Evolutionary conservation across 2,113 vertebrate species (phyloP), one percentile per base, ranked within the genome.

Genomic region (Willisornis vidua): DNA sequence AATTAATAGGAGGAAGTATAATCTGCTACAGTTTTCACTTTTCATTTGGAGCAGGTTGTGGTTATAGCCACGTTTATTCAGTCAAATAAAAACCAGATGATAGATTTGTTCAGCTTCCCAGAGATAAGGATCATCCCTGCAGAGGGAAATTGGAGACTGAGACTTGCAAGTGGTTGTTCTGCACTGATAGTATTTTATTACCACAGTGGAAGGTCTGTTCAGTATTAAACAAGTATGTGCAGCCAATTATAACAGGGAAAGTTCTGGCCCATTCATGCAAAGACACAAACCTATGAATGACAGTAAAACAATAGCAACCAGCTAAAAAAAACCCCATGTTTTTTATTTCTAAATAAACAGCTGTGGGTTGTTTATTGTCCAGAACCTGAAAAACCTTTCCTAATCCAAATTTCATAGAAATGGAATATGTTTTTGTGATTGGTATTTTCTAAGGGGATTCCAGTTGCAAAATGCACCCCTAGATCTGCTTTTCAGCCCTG

Each of bases 321-420:
- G 23, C 5, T 14, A 20, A 59, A 59, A 24, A 35, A 35, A 58
- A 5, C 3, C 41, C 17, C 3, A 6, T 1, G 1, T 0, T 1
- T 54, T 75, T 77, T 43, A 16, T 45, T 85, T 82, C 85, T 33
- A 54, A 63, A 52, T 28, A 28, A 52, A 52, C 14, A 52, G 16
- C 9, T 31, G 35, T 14, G 52, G 10, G 25, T 71, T 62, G 14
- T 33, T 77, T 33, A 28, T 51, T 28, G 58, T 63, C 39, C 10
- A 68, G 66, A 87, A 61, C 6, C 6, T 45, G 39, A 13, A 39
- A 73, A 70, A n/a, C 23, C 8, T 68, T 86, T 77, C 46, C 19
- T 28, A 55, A 72, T 48, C 25, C 33, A 66, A 28, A 65, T 78
- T 51, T 59, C 22, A 12, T 16, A 49, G 49, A 59, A 88, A 67